A percentile compares a stretch with the other conserved stretches of the same genome.
Conservation (phyloP, 64 coral and sea anemone genomes). For the Stylophora pistillata region DNA sequence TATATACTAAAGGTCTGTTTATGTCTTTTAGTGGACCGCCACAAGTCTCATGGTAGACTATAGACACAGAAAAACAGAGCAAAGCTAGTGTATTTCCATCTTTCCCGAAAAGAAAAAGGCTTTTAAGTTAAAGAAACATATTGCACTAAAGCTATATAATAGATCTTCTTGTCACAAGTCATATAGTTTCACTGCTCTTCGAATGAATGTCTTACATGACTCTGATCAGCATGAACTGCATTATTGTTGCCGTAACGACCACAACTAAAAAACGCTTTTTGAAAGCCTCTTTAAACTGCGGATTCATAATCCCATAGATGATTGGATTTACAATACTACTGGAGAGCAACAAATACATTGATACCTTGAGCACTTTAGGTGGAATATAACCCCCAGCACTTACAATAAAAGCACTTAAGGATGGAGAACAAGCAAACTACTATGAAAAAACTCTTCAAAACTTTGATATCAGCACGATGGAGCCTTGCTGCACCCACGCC, state of each 20-base stretch:
- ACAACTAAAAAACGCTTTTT: conserved; percentile 29
- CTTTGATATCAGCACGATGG: conserved; percentile 23
- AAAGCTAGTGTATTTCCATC: no score
- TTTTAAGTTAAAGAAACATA: no score
- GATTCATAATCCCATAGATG: conserved; percentile 61
- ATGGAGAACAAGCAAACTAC: conserved; percentile 54
- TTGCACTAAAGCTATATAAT: no score
- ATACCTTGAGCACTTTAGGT: conserved; percentile 6
- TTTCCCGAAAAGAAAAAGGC: no score
- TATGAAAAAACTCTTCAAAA: conserved; percentile 47
- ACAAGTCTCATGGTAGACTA: no score
- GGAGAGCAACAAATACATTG: conserved; percentile 50
- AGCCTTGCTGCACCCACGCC: not conserved
- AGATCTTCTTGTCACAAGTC: no score
- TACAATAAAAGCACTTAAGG: conserved; percentile 5
- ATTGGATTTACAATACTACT: conserved; percentile 61
- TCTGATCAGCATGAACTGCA: not conserved
- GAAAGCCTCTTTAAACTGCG: conserved; percentile 67
- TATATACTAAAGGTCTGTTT: no score
- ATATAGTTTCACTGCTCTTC: no score
- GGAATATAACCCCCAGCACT: not conserved
- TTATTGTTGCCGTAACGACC: not conserved
- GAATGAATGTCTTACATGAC: not conserved
- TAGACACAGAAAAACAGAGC: no score
- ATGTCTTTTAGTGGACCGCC: no score